These are phyloP conservation scores for Eremobia ochroleuca DNA, from an alignment of 2,888 invertebrate genomes.

Conservation along the genomic window DNA sequence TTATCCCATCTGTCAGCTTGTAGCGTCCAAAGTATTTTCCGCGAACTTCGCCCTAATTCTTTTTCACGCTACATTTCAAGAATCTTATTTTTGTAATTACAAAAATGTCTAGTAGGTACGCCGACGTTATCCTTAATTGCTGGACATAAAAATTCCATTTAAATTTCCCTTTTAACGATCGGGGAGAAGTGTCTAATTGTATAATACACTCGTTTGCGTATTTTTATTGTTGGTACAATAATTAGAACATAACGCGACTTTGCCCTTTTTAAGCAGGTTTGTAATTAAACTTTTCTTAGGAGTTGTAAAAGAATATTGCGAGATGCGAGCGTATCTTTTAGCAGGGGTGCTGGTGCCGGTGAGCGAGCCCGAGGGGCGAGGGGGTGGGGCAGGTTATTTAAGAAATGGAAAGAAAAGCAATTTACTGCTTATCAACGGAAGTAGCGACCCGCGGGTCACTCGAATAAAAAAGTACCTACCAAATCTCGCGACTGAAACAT, in stretches of 20 bases:
- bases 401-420: constrained; percentile 89
- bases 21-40: constrained; percentile 85
- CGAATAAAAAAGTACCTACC: constrained; percentile 76
- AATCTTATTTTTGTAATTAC: constrained; percentile 91
- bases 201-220: constrained; percentile 91
- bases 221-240: constrained; percentile 91
- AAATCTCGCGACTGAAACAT: constrained; percentile 74
- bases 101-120: constrained; percentile 91
- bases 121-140: constrained; percentile 91
- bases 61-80: constrained; percentile 91
- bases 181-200: constrained; percentile 91
- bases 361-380: constrained; percentile 43
- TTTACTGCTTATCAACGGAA: constrained; percentile 88
- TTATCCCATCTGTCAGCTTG: constrained; percentile 83
- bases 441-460: constrained; percentile 83
- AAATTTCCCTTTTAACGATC: constrained; percentile 91
- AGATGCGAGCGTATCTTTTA: constrained; percentile 79
- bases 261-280: constrained; percentile 84
- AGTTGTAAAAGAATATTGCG: constrained; percentile 86
- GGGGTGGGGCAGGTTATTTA: constrained; percentile 82
- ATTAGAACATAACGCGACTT: constrained; percentile 90
- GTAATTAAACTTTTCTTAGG: constrained; percentile 88
- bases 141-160: constrained; percentile 92
- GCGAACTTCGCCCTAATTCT: constrained; percentile 88
- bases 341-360: constrained; percentile 66